Conservation (phyloP, 2,888 invertebrate genomes). For the Caenorhabditis uteleia region DNA sequence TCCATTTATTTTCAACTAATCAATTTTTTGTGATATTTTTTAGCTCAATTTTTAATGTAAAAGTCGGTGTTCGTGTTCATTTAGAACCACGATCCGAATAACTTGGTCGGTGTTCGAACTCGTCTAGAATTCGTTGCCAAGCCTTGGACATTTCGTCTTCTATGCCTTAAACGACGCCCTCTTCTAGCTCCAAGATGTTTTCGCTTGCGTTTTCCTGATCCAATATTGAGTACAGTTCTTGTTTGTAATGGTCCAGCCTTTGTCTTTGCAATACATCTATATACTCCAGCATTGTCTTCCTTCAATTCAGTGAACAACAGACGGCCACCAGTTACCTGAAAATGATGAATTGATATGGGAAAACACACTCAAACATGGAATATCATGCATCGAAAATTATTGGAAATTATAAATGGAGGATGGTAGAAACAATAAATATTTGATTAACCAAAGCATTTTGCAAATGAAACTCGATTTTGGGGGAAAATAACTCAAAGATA, state of each 20-base stretch:
- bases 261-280: constrained; percentile 77
- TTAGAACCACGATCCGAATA: constrained; percentile 37
- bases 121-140: not conserved
- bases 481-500: not conserved
- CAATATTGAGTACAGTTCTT: constrained; percentile 62
- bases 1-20: no score
- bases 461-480: not conserved
- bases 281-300: constrained; percentile 77
- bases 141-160: constrained; percentile 41
- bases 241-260: constrained; percentile 68
- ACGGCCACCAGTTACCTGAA: constrained; percentile 73
- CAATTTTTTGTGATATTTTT: no score
- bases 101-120: constrained; percentile 14
- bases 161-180: constrained; percentile 46
- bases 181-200: constrained; percentile 53
- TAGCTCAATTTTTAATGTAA: no score
- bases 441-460: not conserved
- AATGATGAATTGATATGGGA: constrained; percentile 1
- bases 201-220: constrained; percentile 66
- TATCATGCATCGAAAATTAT: no score
- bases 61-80: no score
- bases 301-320: constrained; percentile 76
- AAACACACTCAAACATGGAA: not conserved
- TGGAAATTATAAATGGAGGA: not conserved
- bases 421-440: no score